Percentiles rank a stretch among this genome's conserved stretches.
These are phyloP conservation scores for Myotis planiceps DNA, from an alignment of 2,797 vertebrate species.

Conservation along the genomic window DNA sequence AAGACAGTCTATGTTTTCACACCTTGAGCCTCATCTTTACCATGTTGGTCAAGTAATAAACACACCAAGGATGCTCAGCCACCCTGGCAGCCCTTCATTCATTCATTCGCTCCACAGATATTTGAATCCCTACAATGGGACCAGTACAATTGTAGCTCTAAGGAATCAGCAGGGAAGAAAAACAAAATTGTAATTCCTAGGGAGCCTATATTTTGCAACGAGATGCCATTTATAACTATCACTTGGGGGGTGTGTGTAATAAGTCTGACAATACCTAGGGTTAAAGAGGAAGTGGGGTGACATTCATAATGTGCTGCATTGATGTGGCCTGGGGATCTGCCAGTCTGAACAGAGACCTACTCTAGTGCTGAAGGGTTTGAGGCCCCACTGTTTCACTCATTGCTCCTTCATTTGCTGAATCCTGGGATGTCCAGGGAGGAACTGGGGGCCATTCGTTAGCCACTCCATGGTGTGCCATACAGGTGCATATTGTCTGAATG, in stretches of 20 bases:
- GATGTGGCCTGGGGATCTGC: background rate
- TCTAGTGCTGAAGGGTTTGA: background rate
- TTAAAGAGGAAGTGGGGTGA: background rate
- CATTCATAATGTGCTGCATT: background rate
- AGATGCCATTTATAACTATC: background rate
- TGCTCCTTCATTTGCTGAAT: background rate
- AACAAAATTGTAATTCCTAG: background rate
- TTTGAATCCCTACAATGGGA: background rate
- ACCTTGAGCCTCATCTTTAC: background rate
- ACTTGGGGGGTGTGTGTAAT: accelerated
- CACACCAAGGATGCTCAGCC: background rate
- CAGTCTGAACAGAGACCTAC: background rate
- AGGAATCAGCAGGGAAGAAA: background rate
- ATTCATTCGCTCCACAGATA: background rate
- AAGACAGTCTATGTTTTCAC: background rate
- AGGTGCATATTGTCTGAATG: background rate
- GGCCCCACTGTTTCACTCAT: background rate
- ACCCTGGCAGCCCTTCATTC: background rate
- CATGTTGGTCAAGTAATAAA: background rate
- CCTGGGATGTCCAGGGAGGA: background rate
- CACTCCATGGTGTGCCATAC: background rate
- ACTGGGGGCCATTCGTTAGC: background rate
- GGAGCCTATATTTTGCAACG: background rate
- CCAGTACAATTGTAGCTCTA: background rate
- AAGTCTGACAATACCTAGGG: background rate